Conservation (phyloP, 2,113 vertebrate genomes). For the Turnix velox region DNA sequence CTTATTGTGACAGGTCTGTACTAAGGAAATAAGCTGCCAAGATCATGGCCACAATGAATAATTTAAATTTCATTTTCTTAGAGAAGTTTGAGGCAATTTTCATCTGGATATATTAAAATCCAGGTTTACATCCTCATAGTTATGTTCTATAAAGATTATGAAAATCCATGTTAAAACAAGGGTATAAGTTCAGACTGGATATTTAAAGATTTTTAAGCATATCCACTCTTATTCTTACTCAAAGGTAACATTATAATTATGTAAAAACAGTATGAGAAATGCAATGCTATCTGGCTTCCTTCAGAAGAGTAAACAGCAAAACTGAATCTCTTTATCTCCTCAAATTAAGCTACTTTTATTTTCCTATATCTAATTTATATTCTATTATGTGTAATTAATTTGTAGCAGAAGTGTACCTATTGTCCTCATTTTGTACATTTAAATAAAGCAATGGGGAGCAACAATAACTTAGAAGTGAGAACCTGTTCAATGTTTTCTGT, state of each 20-base stretch:
- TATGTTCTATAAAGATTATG: no score
- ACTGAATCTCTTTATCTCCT: neutral
- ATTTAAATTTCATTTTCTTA: neutral
- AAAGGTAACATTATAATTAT: neutral
- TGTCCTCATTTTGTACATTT: neutral
- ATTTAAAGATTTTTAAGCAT: neutral
- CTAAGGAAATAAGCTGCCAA: neutral
- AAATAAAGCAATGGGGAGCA: neutral
- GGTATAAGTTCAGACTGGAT: neutral
- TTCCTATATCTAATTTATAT: neutral
- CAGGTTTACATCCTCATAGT: no score
- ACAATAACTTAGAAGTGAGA: neutral
- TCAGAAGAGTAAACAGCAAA: neutral
- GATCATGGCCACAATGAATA: neutral
- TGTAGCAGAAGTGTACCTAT: neutral
- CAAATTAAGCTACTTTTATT: neutral
- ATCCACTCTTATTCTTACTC: neutral
- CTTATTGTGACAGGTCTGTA: neutral
- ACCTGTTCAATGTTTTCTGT: neutral
- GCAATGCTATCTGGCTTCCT: neutral
- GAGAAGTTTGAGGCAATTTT: neutral
- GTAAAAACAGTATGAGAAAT: neutral
- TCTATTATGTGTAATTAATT: neutral
- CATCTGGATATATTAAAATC: neutral
- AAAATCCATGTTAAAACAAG: no score